Evolutionary conservation across 2,113 vertebrate species (phyloP), one percentile per base, ranked within the genome.

Genomic region (Ramphastos sulfuratus): DNA sequence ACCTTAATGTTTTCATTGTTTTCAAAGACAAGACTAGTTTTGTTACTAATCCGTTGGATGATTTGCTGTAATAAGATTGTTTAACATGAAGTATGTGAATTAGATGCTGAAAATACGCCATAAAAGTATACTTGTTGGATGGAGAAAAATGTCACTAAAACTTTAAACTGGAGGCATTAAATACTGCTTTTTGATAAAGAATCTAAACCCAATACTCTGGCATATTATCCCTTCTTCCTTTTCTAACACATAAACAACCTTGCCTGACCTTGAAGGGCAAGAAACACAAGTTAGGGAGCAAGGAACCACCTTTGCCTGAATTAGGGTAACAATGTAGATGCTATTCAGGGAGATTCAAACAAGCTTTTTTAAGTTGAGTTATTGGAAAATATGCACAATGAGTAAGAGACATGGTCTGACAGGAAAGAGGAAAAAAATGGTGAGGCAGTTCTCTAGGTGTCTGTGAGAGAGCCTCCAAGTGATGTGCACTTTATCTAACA

Each of bases 121-220:
- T 39, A 10, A 39, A 39, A 39, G 37, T 39, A 11, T 35, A 3
- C 70, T 31, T 87, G 10, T 39, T 69, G 16, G 28, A 88, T 64
- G 37, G 17, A 83, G 48, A 74, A 92, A 87, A 83, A 64, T 48
- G 7, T 7, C 25, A 42, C 6, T 58, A 9, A 44, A 82, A 58
- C 4, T 58, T 85, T 20, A 65, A 80, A 7, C 23, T 30, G 4
- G 7, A 16, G 25, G 1, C 25, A 56, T 56, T 79, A 48, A 19
- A 48, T 48, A 2, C 27, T 76, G 31, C 1, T 31, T 82, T 80
- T 77, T 89, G 35, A 13, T 48, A 63, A 87, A 33, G 20, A 67
- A 39, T n/a, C 30, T 91, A 50, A 63, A 77, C 6, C 0, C 0
- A 33, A 5, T 44, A n/a, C 16, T 44, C 14, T 7, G 3, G 74